These are phyloP conservation scores for Plumapathes pennacea DNA, from an alignment of 92 coral and sea anemone genomes.

Conservation along the genomic window DNA sequence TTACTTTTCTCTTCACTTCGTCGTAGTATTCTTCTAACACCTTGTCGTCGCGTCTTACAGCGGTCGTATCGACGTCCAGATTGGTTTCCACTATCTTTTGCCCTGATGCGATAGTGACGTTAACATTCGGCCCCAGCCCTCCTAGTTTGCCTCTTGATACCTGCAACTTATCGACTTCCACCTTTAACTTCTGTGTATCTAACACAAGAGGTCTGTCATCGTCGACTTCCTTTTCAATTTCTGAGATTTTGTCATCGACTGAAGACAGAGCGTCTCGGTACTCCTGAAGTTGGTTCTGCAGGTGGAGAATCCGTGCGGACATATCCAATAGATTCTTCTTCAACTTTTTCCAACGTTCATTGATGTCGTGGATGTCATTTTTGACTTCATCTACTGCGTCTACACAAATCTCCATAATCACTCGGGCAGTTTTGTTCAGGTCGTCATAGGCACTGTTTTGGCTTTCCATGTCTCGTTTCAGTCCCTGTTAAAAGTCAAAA, in stretches of 20 bases:
- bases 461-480: conserved; percentile 57
- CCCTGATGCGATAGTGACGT: conserved; percentile 64
- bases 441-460: conserved; percentile 62
- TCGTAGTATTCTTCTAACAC: conserved; percentile 56
- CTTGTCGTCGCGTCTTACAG: conserved; percentile 72
- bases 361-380: conserved; percentile 70
- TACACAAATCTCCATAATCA: conserved; percentile 67
- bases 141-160: conserved; percentile 57
- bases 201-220: conserved; percentile 56
- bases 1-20: conserved; percentile 48
- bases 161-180: conserved; percentile 54
- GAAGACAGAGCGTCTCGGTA: conserved; percentile 58
- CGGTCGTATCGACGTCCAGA: conserved; percentile 73
- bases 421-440: conserved; percentile 64
- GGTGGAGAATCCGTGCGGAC: conserved; percentile 54
- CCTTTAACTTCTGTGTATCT: conserved; percentile 74
- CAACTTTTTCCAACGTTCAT: conserved; percentile 74
- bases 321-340: conserved; percentile 54
- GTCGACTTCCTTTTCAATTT: conserved; percentile 60
- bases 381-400: conserved; percentile 80
- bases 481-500: conserved; percentile 58
- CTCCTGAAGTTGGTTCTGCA: conserved; percentile 59
- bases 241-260: conserved; percentile 72
- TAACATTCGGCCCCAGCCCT: conserved; percentile 62
- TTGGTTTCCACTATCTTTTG: conserved; percentile 57